phyloP scores from a whole-genome alignment of 2,888 invertebrate genomes.

The Camptogramma bilineatum region DNA sequence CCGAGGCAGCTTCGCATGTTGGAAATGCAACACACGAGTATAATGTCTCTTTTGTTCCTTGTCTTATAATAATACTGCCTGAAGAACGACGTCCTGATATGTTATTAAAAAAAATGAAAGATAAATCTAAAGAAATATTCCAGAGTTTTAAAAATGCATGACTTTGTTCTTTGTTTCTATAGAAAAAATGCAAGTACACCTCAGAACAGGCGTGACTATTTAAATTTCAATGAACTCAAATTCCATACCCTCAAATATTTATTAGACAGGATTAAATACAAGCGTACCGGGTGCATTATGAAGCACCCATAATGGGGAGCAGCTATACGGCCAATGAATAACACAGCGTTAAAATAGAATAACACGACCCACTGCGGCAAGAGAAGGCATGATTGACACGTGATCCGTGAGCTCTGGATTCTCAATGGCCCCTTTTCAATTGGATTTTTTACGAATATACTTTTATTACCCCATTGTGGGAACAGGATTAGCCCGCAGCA shows the following conservation, averaged over 20 bases:
- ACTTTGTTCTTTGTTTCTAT: no score
- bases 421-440: slow-evolving; percentile 68
- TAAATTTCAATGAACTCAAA: slow-evolving; percentile 23
- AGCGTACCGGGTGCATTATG: slow-evolving; percentile 61
- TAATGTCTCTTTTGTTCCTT: no score
- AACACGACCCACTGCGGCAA: slow-evolving; percentile 74
- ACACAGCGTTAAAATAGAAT: slow-evolving; percentile 76
- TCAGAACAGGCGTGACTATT: slow-evolving; percentile 23
- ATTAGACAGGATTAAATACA: slow-evolving; percentile 63
- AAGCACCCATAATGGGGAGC: slow-evolving; percentile 63
- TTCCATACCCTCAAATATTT: slow-evolving; percentile 52
- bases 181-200: background rate
- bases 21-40: no score
- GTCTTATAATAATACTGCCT: no score
- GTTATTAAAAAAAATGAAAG: no score
- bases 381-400: slow-evolving; percentile 81
- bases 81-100: no score
- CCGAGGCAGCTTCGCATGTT: no score
- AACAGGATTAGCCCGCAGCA: slow-evolving; percentile 71
- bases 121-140: no score
- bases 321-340: slow-evolving; percentile 80
- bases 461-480: slow-evolving; percentile 76
- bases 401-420: slow-evolving; percentile 70
- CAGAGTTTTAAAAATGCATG: no score
- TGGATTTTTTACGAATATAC: slow-evolving; percentile 65